These are phyloP conservation scores for Athrips mouffetella DNA, from an alignment of 2,888 invertebrate species.

Conservation along the genomic window DNA sequence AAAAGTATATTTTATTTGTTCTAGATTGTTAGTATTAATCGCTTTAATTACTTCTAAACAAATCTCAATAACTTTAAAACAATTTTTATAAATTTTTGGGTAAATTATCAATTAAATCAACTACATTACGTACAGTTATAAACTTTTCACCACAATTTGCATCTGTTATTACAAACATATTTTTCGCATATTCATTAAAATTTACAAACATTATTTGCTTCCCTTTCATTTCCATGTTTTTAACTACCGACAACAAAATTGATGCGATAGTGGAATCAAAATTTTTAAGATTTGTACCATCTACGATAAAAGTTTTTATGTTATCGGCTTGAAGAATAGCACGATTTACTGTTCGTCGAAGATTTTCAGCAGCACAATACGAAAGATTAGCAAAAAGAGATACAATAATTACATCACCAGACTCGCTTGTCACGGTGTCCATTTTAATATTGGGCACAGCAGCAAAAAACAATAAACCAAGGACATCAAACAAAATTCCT, in stretches of 20 bases:
- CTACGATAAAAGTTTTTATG: slow-evolving; percentile 41
- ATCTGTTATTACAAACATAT: slow-evolving; percentile 33
- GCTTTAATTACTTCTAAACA: too few relatives aligned
- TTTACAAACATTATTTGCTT: slow-evolving; percentile 50
- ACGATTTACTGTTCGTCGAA: slow-evolving; percentile 42
- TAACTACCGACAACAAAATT: slow-evolving; percentile 52
- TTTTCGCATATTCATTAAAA: slow-evolving; percentile 37
- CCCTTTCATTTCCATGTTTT: slow-evolving; percentile 50
- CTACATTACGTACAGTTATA: slow-evolving; percentile 24
- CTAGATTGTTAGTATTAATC: too few relatives aligned
- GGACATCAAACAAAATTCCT: slow-evolving; percentile 29
- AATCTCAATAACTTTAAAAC: background rate
- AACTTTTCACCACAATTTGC: slow-evolving; percentile 31
- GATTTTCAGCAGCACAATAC: slow-evolving; percentile 63
- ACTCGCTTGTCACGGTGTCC: slow-evolving; percentile 17
- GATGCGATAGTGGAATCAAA: slow-evolving; percentile 62
- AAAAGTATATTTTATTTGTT: too few relatives aligned
- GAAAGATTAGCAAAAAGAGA: slow-evolving; percentile 35
- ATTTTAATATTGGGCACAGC: slow-evolving; percentile 28
- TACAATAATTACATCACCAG: slow-evolving; percentile 30
- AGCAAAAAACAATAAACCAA: slow-evolving; percentile 32
- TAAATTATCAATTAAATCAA: slow-evolving; percentile 19
- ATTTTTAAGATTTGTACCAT: slow-evolving; percentile 48
- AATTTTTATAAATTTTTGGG: background rate
- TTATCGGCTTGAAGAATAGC: slow-evolving; percentile 29